Evolutionary conservation across 2,888 invertebrate species (phyloP).

Genomic region (Eucera pruinosa): DNA sequence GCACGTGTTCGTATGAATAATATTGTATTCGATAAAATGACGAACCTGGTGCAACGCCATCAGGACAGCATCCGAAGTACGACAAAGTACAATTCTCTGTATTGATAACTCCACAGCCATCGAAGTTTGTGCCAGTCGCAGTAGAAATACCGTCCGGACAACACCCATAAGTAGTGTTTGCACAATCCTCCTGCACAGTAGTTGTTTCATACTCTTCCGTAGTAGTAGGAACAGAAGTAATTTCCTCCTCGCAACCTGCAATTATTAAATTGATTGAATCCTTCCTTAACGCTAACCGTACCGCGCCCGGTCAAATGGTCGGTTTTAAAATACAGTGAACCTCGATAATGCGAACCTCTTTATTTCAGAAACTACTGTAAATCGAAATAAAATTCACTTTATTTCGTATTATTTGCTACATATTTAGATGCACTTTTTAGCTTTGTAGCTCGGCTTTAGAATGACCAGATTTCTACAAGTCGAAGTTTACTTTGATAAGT

Average conservation of each 20-base stretch:
- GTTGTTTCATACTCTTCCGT: conserved; percentile 75
- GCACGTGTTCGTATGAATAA: too few relatives aligned
- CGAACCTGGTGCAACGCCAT: conserved; percentile 88
- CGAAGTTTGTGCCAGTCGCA: conserved; percentile 88
- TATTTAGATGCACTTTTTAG: too few relatives aligned
- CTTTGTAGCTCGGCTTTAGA: too few relatives aligned
- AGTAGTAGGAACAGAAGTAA: conserved; percentile 58
- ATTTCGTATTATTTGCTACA: too few relatives aligned
- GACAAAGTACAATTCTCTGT: conserved; percentile 86
- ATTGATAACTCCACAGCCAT: conserved; percentile 86
- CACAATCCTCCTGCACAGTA: conserved; percentile 83
- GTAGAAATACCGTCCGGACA: conserved; percentile 89
- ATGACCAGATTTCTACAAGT: too few relatives aligned
- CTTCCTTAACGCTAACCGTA: too few relatives aligned
- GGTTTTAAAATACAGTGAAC: too few relatives aligned
- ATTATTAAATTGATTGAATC: neutral
- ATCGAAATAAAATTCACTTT: too few relatives aligned
- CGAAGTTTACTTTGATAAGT: too few relatives aligned
- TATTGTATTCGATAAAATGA: neutral
- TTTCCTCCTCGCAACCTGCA: conserved; percentile 76
- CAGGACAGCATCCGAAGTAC: conserved; percentile 91
- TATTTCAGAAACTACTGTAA: too few relatives aligned
- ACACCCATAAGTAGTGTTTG: conserved; percentile 88
- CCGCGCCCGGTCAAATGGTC: too few relatives aligned
- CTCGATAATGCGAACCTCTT: too few relatives aligned